Evolutionary conservation across 2,797 vertebrate species (phyloP), one percentile per base, ranked within the genome.

Genomic region (Channa striata): DNA sequence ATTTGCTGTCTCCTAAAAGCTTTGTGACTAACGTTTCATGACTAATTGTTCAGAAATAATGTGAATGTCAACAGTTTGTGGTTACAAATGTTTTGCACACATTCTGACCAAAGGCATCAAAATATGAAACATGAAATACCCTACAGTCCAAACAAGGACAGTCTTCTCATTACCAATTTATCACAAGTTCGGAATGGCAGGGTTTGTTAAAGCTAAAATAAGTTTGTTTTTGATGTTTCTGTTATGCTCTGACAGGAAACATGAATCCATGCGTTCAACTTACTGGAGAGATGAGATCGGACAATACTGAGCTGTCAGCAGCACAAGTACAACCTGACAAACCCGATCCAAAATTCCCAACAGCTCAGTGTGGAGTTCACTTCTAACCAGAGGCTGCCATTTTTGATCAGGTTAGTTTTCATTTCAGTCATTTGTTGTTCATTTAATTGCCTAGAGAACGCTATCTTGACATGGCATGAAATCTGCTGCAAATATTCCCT

Each of bases 201-300:
- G 13, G 34, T 40, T n/a, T 50, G 25, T 73, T 23, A 21, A 57
- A 43, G 10, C 21, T 59, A 23, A 17, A 53, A 53, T 12, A 34
- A 57, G 1, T 21, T 50, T 33, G 25, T 53, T 72, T 56, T 57
- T 43, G 14, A 57, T 66, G 30, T 53, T 53, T 8, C 42, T 64
- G 25, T 23, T 34, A 39, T 16, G 7, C 6, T 19, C 20, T 36
- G 19, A 37, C 25, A 34, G 19, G 33, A 51, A 47, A 59, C 25
- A 44, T 11, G 13, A 20, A 48, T 52, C 34, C 2, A 3, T 53
- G 23, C 33, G 19, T 34, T 8, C 14, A 30, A 30, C 21, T 42
- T 49, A 54, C 34, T 16, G 11, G 17, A 2, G 25, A n/a, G 49
- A 50, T 42, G 44, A 42, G 19, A 36, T 64, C 17, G n/a, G 12